These are phyloP conservation scores for Gibbula magus DNA, from an alignment of 2,888 invertebrate genomes.

Conservation along the genomic window DNA sequence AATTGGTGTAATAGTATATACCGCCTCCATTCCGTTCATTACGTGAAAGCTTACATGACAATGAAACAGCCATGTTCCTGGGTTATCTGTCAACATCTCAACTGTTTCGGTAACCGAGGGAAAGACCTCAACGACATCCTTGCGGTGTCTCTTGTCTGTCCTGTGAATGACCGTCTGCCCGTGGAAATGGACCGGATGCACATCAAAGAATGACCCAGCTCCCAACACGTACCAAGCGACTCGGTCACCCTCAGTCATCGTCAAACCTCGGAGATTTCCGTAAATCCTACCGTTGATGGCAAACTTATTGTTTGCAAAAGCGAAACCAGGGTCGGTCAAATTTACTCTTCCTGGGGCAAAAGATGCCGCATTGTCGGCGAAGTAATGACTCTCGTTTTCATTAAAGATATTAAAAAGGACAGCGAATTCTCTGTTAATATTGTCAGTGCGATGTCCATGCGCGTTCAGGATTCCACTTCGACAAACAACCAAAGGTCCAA, in stretches of 20 bases:
- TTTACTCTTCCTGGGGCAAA: slow-evolving; percentile 42
- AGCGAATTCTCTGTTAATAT: slow-evolving; percentile 60
- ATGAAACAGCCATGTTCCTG: slow-evolving; percentile 53
- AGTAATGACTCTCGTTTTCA: slow-evolving; percentile 66
- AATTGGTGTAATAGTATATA: slow-evolving; percentile 46
- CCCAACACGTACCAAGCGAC: slow-evolving; percentile 60
- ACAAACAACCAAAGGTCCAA: slow-evolving; percentile 60
- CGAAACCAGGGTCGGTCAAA: slow-evolving; percentile 43
- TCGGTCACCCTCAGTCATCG: slow-evolving; percentile 42
- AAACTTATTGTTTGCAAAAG: slow-evolving; percentile 52
- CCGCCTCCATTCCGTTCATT: slow-evolving; percentile 50
- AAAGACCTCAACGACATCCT: slow-evolving; percentile 54
- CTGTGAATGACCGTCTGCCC: slow-evolving; percentile 50
- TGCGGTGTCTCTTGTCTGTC: slow-evolving; percentile 35
- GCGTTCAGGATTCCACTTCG: slow-evolving; percentile 46
- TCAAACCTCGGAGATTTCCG: slow-evolving; percentile 50
- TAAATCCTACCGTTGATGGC: slow-evolving; percentile 55
- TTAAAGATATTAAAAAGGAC: slow-evolving; percentile 61
- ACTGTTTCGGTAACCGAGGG: slow-evolving; percentile 50
- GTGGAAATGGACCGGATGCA: slow-evolving; percentile 56
- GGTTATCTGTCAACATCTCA: slow-evolving; percentile 53
- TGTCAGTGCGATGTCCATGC: slow-evolving; percentile 43
- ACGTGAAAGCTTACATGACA: slow-evolving; percentile 53
- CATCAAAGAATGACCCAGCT: slow-evolving; percentile 47
- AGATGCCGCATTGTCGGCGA: slow-evolving; percentile 59